Evolutionary conservation across 2,797 vertebrate species (phyloP), one percentile per base, ranked within the genome.

Genomic region (Coregonus suidteri): DNA sequence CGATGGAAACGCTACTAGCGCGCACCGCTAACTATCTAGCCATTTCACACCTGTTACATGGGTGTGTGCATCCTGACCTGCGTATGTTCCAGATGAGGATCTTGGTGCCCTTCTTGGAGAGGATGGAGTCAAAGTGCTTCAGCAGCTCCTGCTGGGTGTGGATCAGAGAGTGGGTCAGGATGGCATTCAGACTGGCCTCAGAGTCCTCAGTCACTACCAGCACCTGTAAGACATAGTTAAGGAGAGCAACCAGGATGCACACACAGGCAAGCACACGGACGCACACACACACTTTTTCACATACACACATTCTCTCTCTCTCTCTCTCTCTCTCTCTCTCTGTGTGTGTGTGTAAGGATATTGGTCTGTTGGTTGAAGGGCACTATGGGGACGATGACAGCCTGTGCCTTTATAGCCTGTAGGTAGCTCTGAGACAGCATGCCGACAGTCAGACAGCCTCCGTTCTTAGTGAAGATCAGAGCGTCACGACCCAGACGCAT

Each of bases 381-480:
- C 25, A 94, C 94, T 34, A 96, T 95, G 69, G 95, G 95, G 31
- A 96, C 91, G 25, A 96, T 92, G 83, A 96, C 93, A 11, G 94
- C 94, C 87, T 96, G 94, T 20, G 95, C 93, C 79, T 92, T 92
- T 84, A 96, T 92, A 74, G 84, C 88, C 78, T 95, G 89, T 88
- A 95, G 87, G 87, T 95, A 96, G 71, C 89, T 94, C 89, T 96
- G 94, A 66, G 95, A 96, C 9, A 96, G 87, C 87, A 96, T 91
- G 20, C 94, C 95, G 67, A 96, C 88, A 0, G 93, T 92, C 85
- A 95, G 92, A 81, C 93, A 95, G 81, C 92, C 91, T 0, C 95
- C 95, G 1, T 95, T 95, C 91, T 96, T 96, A 77, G 94, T 95
- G 87, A 96, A 96, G 91, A 96, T 94, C 71, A 96, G 91, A 5